Percentiles rank a stretch among this genome's conserved stretches.
Conservation (phyloP, 1,140 invertebrate species). For the Bombus fervidus region DNA sequence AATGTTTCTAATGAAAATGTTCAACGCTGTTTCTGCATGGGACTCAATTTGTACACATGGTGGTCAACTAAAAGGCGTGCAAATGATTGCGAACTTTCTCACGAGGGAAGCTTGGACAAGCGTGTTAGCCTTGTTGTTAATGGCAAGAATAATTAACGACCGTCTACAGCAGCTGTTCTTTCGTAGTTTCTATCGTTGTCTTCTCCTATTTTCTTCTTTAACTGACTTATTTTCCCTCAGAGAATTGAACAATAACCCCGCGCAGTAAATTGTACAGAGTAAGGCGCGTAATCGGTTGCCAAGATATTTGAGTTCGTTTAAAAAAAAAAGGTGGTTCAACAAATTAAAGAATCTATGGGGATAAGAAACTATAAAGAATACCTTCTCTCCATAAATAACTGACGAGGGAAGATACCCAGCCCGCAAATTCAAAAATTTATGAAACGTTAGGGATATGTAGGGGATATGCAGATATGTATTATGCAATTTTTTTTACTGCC, state of each 20-base stretch:
- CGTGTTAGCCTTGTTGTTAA: background rate
- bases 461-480: too few relatives aligned
- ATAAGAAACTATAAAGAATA: background rate
- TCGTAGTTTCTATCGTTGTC: background rate
- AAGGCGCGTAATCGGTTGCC: background rate
- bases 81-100: conserved; percentile 10
- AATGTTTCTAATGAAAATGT: background rate
- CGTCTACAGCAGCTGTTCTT: background rate
- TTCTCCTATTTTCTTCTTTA: background rate
- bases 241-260: background rate
- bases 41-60: background rate
- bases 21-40: background rate
- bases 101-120: background rate
- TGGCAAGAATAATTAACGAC: conserved; percentile 13
- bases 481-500: too few relatives aligned
- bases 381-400: too few relatives aligned
- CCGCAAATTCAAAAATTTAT: too few relatives aligned
- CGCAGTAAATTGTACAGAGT: background rate
- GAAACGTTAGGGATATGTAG: too few relatives aligned
- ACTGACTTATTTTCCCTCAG: background rate
- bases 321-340: background rate
- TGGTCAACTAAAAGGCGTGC: background rate
- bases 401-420: too few relatives aligned
- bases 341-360: background rate
- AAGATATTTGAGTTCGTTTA: background rate